These are phyloP conservation scores for Fistularia tabacaria DNA, from an alignment of 2,797 vertebrate genomes.

Conservation along the genomic window DNA sequence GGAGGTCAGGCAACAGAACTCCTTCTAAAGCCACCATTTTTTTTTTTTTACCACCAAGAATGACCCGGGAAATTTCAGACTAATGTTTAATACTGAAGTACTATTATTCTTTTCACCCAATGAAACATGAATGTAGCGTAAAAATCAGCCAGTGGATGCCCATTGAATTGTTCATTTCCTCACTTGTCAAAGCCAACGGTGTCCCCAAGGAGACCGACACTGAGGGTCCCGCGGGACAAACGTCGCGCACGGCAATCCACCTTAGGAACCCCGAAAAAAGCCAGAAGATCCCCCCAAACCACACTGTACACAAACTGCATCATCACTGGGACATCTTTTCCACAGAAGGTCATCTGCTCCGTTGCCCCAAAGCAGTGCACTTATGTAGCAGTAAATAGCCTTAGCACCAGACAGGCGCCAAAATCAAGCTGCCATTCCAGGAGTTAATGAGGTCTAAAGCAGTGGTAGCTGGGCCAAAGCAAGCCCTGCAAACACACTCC, in stretches of 20 bases:
- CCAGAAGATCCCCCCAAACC: constrained; percentile 1
- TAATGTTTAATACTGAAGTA: no score
- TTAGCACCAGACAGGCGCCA: constrained; percentile 67
- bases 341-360: constrained; percentile 67
- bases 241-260: neutral
- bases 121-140: no score
- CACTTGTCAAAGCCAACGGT: neutral
- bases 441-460: constrained; percentile 79
- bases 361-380: constrained; percentile 61
- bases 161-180: no score
- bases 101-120: no score
- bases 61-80: no score
- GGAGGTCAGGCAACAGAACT: no score
- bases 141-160: no score
- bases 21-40: neutral
- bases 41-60: no score
- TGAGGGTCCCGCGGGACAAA: no score
- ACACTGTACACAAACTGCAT: constrained; percentile 21
- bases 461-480: constrained; percentile 51
- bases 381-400: constrained; percentile 76
- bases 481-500: constrained; percentile 67
- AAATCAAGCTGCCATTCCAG: constrained; percentile 57
- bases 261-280: neutral
- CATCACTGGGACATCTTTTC: constrained; percentile 54
- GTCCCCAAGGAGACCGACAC: neutral